Percentiles rank a stretch among this genome's conserved stretches.
phyloP scores from a whole-genome alignment of 2,888 invertebrate species.

The Poecilobothrus nobilitatus region DNA sequence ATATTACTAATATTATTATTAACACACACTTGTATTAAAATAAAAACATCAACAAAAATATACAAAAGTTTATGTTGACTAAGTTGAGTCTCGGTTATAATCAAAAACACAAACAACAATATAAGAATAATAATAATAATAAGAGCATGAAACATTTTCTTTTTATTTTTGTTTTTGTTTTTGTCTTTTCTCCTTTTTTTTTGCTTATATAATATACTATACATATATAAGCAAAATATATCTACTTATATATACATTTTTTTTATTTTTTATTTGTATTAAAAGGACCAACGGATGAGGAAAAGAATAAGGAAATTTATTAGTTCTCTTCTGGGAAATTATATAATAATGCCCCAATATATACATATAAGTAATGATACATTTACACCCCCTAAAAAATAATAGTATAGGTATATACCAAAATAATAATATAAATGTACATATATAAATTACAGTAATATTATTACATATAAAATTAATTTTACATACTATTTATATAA shows the following conservation, averaged over 20 bases:
- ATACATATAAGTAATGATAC: background rate
- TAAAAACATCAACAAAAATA: background rate
- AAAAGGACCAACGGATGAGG: background rate
- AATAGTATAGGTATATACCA: background rate
- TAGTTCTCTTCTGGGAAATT: background rate
- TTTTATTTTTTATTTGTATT: too few species aligned
- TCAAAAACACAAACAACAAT: background rate
- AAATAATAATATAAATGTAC: background rate
- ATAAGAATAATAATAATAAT: background rate
- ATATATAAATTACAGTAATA: too few species aligned
- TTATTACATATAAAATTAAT: too few species aligned
- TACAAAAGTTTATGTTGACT: background rate
- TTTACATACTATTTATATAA: too few species aligned
- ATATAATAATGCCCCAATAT: conserved; percentile 6
- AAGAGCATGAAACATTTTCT: background rate
- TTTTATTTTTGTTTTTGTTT: too few species aligned
- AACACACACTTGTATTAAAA: background rate
- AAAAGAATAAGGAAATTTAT: background rate
- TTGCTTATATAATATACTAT: too few species aligned
- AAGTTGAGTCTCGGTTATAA: background rate
- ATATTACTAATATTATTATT: background rate
- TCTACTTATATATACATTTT: too few species aligned
- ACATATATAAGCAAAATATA: too few species aligned
- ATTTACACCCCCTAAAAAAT: background rate
- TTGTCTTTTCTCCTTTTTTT: too few species aligned